A percentile compares a stretch with the other conserved stretches of the same genome.
Evolutionary conservation across 2,797 vertebrate genomes (phyloP).

Genomic region (Tragopan temminckii): DNA sequence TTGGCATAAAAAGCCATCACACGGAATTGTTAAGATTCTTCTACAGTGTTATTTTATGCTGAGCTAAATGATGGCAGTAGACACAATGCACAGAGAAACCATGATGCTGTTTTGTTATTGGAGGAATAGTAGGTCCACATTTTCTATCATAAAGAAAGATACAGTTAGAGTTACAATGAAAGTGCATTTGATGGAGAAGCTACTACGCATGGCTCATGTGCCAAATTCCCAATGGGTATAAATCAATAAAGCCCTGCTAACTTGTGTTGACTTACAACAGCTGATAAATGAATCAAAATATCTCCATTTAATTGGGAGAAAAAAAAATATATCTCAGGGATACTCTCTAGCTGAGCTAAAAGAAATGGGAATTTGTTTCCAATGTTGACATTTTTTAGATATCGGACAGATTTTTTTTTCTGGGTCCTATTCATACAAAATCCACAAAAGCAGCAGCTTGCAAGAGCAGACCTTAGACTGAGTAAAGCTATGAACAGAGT

Average conservation of each 20-base stretch:
- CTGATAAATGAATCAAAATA: slow-evolving; percentile 9
- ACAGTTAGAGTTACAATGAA: neutral
- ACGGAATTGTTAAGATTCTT: neutral
- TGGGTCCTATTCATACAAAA: slow-evolving; percentile 8
- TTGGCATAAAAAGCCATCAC: neutral
- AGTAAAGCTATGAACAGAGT: slow-evolving; percentile 7
- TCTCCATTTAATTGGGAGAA: slow-evolving; percentile 19
- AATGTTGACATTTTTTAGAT: neutral
- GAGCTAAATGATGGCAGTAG: neutral
- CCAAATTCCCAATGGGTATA: neutral
- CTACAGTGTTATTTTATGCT: neutral
- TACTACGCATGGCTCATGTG: neutral
- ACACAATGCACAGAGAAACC: neutral
- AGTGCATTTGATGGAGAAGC: neutral
- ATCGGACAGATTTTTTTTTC: neutral
- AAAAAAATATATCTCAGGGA: neutral
- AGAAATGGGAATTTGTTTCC: neutral
- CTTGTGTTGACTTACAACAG: slow-evolving; percentile 5
- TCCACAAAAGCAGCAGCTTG: neutral
- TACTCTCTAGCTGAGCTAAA: neutral
- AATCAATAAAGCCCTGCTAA: slow-evolving; percentile 9
- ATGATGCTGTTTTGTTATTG: neutral
- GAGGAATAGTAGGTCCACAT: neutral
- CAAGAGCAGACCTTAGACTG: neutral
- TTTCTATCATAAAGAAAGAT: neutral